Evolutionary conservation across 2,888 invertebrate genomes (phyloP).

Genomic region (Hydrotaea diabolus): DNA sequence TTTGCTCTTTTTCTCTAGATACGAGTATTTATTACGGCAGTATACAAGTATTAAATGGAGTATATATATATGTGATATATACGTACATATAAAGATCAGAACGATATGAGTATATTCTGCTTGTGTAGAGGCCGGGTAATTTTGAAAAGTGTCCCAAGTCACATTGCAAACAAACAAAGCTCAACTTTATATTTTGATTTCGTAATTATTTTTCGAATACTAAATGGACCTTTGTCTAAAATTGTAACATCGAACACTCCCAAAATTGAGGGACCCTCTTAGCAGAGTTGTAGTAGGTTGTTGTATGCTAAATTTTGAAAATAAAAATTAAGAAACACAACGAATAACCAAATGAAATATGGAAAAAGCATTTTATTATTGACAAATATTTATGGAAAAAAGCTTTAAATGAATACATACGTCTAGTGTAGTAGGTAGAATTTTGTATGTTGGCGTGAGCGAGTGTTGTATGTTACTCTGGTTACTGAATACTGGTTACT

Average conservation of each 20-base stretch:
- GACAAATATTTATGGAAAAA: background rate
- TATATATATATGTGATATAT: background rate
- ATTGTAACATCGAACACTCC: too few relatives aligned
- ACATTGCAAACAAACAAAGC: too few relatives aligned
- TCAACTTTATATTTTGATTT: too few relatives aligned
- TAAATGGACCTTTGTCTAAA: background rate
- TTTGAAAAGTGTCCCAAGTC: too few relatives aligned
- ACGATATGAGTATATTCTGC: background rate
- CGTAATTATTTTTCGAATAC: background rate
- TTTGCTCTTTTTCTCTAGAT: background rate
- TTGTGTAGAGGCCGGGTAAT: too few relatives aligned
- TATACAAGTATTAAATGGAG: background rate
- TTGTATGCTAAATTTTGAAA: background rate
- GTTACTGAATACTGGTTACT: too few relatives aligned
- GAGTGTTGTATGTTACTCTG: too few relatives aligned
- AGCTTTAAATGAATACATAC: background rate
- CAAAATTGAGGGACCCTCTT: too few relatives aligned
- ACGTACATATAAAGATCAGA: background rate
- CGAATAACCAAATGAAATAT: background rate
- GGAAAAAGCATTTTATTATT: background rate
- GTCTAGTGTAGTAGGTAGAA: background rate
- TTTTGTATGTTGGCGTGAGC: background rate
- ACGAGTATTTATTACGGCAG: background rate
- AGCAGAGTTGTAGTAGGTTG: background rate
- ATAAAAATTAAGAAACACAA: background rate